Evolutionary conservation across 2,113 vertebrate genomes (phyloP).

Genomic region (Vidua chalybeata): DNA sequence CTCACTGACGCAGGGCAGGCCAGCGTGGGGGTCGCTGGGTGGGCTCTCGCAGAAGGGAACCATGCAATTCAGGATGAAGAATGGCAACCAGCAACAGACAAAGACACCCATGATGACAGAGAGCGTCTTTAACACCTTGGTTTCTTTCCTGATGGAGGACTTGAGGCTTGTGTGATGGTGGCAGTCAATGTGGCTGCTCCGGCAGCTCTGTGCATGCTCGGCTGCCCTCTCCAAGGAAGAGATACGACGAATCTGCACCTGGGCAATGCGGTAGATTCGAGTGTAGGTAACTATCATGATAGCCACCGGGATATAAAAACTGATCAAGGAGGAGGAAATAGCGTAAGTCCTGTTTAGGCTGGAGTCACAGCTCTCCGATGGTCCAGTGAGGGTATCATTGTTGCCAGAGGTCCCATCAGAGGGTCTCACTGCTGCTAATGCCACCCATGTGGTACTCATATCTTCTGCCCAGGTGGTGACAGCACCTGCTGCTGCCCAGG

Average conservation of each 20-base stretch:
- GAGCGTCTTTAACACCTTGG: slow-evolving; percentile 93
- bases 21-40: slow-evolving; percentile 62
- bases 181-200: slow-evolving; percentile 74
- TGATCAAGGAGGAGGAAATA: slow-evolving; percentile 93
- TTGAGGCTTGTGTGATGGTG: slow-evolving; percentile 82
- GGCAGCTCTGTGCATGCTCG: slow-evolving; percentile 86
- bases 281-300: slow-evolving; percentile 96
- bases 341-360: slow-evolving; percentile 93
- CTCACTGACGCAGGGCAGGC: slow-evolving; percentile 90
- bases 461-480: slow-evolving; percentile 44
- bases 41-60: slow-evolving; percentile 88
- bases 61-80: slow-evolving; percentile 93
- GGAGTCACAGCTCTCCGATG: slow-evolving; percentile 84
- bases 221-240: slow-evolving; percentile 90
- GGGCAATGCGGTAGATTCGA: slow-evolving; percentile 92
- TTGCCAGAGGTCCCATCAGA: background rate
- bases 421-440: slow-evolving; percentile 18
- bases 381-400: background rate
- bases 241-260: slow-evolving; percentile 89
- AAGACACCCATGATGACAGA: slow-evolving; percentile 95
- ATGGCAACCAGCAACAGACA: slow-evolving; percentile 95
- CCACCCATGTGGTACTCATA: slow-evolving; percentile 52
- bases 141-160: slow-evolving; percentile 88
- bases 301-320: slow-evolving; percentile 95
- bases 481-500: slow-evolving; percentile 28